Evolutionary conservation across 2,113 vertebrate genomes (phyloP), one percentile per base, ranked within the genome.

Genomic region (Herpailurus yagouaroundi): DNA sequence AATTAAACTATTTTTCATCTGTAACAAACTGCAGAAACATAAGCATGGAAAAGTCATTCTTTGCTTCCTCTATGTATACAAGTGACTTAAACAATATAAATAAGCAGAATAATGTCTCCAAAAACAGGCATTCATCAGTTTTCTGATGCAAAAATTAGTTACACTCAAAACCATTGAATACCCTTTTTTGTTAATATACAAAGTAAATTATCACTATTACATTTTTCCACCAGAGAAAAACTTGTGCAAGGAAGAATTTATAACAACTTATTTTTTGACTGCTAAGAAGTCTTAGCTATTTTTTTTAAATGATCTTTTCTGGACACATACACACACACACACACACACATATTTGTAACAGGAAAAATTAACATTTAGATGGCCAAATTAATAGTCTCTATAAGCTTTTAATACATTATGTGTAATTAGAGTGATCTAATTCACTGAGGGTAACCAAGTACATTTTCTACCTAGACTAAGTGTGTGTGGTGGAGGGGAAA

Each of bases 1-100:
- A 98, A 97, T 97, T 95, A 97, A 85, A 92, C 95, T 96, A 50
- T 97, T 98, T 98, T 98, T 98, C 36, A 68, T 97, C 38, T 97
- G 94, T 94, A 97, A 96, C 68, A 96, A 94, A 93, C 55, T 97
- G 87, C 91, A 92, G 74, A 97, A 98, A 90, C 91, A 3, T 97
- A 98, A 91, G 85, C 38, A 95, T 79, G 45, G 33, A 57, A 48
- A 96, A 98, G 92, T 94, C 21, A 91, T 97, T 97, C 97, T 97
- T 89, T 57, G 36, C 55, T 97, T 97, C 9, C 45, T 96, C 63
- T 92, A 14, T 92, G 69, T 97, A 83, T 96, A 92, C 41, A 97
- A 83, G 6, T 91, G 77, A 95, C 11, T 73, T 94, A 97, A 96
- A 89, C 97, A 97, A 7, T 63, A 82, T 88, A 98, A 98, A 97